These are phyloP conservation scores for Pollenia angustigena DNA, from an alignment of 2,888 invertebrate genomes.

Conservation along the genomic window DNA sequence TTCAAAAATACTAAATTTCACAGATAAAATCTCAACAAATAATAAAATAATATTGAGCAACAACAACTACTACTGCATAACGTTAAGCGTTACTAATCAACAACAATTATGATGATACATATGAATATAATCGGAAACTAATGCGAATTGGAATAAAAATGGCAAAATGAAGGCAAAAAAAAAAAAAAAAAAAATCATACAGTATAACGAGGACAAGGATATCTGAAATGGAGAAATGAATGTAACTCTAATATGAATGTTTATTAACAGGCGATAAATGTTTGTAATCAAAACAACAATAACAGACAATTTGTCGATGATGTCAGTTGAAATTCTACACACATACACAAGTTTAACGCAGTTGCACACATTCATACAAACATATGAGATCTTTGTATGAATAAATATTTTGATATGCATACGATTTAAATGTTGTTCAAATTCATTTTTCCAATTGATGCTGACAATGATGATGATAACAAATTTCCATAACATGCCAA, in stretches of 20 bases:
- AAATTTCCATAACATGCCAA: slow-evolving; percentile 73
- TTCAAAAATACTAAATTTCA: slow-evolving; percentile 26
- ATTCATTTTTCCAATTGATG: slow-evolving; percentile 8
- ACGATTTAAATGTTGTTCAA: slow-evolving; percentile 47
- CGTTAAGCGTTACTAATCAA: slow-evolving; percentile 67
- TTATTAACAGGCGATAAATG: slow-evolving; percentile 66
- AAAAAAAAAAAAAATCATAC: background rate
- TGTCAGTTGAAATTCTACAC: slow-evolving; percentile 52
- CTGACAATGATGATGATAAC: slow-evolving; percentile 67
- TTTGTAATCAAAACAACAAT: slow-evolving; percentile 59
- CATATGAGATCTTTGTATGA: background rate
- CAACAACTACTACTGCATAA: slow-evolving; percentile 17
- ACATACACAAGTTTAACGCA: too few relatives aligned
- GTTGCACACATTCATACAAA: background rate
- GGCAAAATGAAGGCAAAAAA: background rate
- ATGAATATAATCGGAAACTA: slow-evolving; percentile 69
- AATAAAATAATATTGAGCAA: slow-evolving; percentile 50
- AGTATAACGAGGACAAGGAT: background rate
- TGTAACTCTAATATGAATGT: slow-evolving; percentile 13
- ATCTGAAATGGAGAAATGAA: slow-evolving; percentile 15
- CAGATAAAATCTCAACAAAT: slow-evolving; percentile 42
- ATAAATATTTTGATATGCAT: slow-evolving; percentile 69
- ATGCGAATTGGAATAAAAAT: slow-evolving; percentile 61
- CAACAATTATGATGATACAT: slow-evolving; percentile 65
- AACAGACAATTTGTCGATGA: slow-evolving; percentile 64